These are phyloP conservation scores for Rhynchophorus ferrugineus DNA, from an alignment of 1,140 invertebrate species.

Conservation along the genomic window DNA sequence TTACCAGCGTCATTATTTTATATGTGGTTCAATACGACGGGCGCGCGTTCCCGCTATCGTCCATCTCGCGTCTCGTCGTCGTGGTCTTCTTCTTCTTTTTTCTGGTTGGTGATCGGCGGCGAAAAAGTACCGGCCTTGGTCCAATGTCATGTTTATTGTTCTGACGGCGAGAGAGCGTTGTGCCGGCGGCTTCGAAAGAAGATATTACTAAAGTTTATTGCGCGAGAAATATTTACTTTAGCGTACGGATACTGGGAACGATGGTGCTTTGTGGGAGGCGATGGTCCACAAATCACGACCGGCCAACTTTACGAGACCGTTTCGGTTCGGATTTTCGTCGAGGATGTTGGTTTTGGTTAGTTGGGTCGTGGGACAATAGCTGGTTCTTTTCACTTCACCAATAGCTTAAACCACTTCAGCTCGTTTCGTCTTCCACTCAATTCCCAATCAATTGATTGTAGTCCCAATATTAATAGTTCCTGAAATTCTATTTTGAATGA, in stretches of 20 bases:
- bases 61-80: slow-evolving; percentile 1
- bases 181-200: slow-evolving; percentile 10
- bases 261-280: slow-evolving; percentile 11
- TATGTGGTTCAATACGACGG: too few species aligned
- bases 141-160: slow-evolving; percentile 19
- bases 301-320: slow-evolving; percentile 6
- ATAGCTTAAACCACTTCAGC: too few species aligned
- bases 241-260: slow-evolving; percentile 6
- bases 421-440: too few species aligned
- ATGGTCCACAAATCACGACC: slow-evolving; percentile 10
- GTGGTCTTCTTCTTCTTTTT: neutral
- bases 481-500: too few species aligned
- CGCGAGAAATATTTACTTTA: slow-evolving; percentile 18
- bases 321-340: neutral
- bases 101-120: neutral
- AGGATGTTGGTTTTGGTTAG: neutral
- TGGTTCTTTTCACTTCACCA: too few species aligned
- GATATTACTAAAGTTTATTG: slow-evolving; percentile 19
- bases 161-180: slow-evolving; percentile 9
- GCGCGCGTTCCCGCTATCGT: neutral
- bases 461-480: too few species aligned
- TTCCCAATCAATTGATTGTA: too few species aligned
- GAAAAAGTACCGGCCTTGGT: slow-evolving; percentile 14
- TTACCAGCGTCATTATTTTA: too few species aligned
- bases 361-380: too few species aligned